A percentile compares a stretch with the other conserved stretches of the same genome.
Evolutionary conservation across 1,140 invertebrate species (phyloP).

Genomic region (Zaprionus lachaisei): DNA sequence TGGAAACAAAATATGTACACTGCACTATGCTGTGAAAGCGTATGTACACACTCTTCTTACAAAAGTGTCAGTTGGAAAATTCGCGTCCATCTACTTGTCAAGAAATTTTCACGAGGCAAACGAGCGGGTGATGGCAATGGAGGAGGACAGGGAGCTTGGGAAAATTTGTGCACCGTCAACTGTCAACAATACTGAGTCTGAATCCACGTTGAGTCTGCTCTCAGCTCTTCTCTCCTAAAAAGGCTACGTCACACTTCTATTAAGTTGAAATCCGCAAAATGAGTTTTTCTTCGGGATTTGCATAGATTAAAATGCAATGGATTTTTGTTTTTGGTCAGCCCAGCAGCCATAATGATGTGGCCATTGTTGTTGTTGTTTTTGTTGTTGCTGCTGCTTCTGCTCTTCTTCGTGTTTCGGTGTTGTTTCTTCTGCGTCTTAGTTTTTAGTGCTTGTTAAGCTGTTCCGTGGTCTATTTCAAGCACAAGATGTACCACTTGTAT

Average conservation of each 20-base stretch:
- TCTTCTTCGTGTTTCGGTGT: conserved; percentile 28
- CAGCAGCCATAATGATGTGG: conserved; percentile 44
- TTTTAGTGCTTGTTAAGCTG: conserved; percentile 68
- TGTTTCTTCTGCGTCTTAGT: conserved; percentile 40
- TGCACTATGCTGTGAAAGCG: not conserved
- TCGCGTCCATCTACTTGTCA: conserved; percentile 34
- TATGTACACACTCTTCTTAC: not conserved
- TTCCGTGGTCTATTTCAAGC: conserved; percentile 28
- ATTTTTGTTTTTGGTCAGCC: conserved; percentile 40
- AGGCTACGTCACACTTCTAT: conserved; percentile 60
- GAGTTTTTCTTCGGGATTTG: conserved; percentile 76
- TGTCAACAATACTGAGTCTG: conserved; percentile 18
- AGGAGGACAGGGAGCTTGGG: not conserved
- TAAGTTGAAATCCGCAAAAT: conserved; percentile 78
- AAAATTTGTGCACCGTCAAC: conserved; percentile 6
- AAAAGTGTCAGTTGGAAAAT: conserved; percentile 2
- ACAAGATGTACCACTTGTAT: conserved; percentile 19
- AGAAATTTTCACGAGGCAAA: conserved; percentile 45
- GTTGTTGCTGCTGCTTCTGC: conserved; percentile 11
- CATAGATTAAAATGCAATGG: conserved; percentile 77
- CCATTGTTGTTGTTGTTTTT: conserved; percentile 35
- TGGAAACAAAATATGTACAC: not conserved
- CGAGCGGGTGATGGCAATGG: not conserved
- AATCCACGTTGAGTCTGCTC: not conserved
- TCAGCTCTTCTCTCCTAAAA: not conserved